Evolutionary conservation across 2,113 vertebrate species (phyloP), one percentile per base, ranked within the genome.

Genomic region (Gnathonemus echidnorhynchus): DNA sequence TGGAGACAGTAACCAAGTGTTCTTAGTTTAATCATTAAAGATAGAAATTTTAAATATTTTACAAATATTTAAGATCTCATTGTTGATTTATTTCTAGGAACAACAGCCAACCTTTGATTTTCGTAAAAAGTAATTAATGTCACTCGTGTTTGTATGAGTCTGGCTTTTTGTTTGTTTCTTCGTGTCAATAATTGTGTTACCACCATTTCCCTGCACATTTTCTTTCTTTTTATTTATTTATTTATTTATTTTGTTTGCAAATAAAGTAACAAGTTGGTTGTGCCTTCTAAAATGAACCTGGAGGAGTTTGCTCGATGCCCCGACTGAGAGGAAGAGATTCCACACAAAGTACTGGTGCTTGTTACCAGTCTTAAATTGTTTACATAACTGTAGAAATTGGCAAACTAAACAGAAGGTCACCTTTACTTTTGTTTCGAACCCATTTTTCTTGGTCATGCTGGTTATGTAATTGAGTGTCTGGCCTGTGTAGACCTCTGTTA

Each of bases 381-480:
- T 53, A 53, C 45, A 39, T 11, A 53, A 50, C 13, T 31, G 24
- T 19, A 31, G 31, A 39, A 53, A 39, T 21, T 1, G 0, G 6
- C n/a, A 52, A 27, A 31, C 10, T 19, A 31, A 53, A 56, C 86
- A 87, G 13, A 24, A 56, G 84, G 86, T 89, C 77, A 89, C 90
- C 80, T 89, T 93, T 87, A 84, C 93, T 87, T 90, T 88, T 56
- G 88, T 66, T 17, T 86, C 86, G 89, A 80, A 88, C 89, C 88
- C 17, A 85, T 91, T 91, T 84, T 80, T 91, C 92, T 92, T 92
- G 94, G 93, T 94, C 94, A 94, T 89, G 62, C 86, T 90, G 88
- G 31, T 95, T 95, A 94, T 91, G 50, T 94, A 95, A 95, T 90
- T 93, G 91, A 91, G 92, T 92, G 91, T 92, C 91, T 93, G 93